These are phyloP conservation scores for Drosophila paranaensis DNA, from an alignment of 2,888 invertebrate genomes.

Conservation along the genomic window DNA sequence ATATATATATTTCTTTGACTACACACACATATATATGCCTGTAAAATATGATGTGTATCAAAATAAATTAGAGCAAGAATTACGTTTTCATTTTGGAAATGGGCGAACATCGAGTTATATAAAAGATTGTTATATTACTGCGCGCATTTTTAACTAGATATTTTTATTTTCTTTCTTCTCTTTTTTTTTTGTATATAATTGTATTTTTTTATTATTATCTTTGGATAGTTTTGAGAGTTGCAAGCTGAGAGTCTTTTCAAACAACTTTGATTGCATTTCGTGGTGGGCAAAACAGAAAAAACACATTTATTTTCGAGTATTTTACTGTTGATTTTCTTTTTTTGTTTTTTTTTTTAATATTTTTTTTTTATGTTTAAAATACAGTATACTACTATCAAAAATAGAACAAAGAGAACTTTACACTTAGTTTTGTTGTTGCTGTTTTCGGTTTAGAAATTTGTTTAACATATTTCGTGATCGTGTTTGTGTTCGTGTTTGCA, in stretches of 20 bases:
- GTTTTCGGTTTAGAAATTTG: slow-evolving; percentile 1
- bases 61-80: slow-evolving; percentile 14
- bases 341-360: neutral
- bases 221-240: slow-evolving; percentile 24
- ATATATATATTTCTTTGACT: neutral
- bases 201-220: slow-evolving; percentile 18
- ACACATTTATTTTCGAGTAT: slow-evolving; percentile 31
- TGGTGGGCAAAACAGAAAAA: slow-evolving; percentile 46
- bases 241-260: slow-evolving; percentile 24
- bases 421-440: slow-evolving; percentile 26
- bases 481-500: neutral
- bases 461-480: slow-evolving; percentile 3
- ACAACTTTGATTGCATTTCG: slow-evolving; percentile 47
- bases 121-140: neutral
- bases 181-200: slow-evolving; percentile 35
- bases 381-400: slow-evolving; percentile 72
- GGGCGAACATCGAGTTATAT: slow-evolving; percentile 10
- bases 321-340: neutral
- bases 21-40: slow-evolving; percentile 5
- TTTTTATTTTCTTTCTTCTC: neutral
- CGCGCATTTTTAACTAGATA: neutral
- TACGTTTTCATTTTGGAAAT: neutral
- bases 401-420: slow-evolving; percentile 70
- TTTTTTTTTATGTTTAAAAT: slow-evolving; percentile 32
- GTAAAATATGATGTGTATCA: slow-evolving; percentile 9